Conservation (phyloP, 2,113 vertebrate genomes). For the Percina caprodes region DNA sequence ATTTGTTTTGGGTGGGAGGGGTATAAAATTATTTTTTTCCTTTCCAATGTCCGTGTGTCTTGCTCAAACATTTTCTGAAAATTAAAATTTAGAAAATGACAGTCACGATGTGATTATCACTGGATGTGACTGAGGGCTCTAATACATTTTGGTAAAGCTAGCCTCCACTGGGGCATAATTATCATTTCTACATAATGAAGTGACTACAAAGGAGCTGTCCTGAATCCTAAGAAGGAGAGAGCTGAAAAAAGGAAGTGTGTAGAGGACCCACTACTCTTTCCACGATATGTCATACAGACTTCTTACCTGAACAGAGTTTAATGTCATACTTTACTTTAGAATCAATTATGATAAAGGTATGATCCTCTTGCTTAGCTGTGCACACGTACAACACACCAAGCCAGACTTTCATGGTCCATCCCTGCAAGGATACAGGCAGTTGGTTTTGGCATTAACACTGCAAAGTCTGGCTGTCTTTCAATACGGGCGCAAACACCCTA, state of each 20-base stretch:
- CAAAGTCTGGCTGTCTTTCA: constrained; percentile 61
- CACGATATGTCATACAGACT: constrained; percentile 4
- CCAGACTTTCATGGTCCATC: constrained; percentile 29
- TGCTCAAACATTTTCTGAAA: constrained; percentile 45
- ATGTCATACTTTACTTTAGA: not conserved
- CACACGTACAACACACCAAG: constrained; percentile 37
- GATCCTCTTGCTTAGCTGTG: not conserved
- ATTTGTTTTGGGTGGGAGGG: not conserved
- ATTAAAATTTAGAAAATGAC: constrained; percentile 51
- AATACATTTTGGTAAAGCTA: constrained; percentile 59
- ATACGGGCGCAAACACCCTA: constrained; percentile 59
- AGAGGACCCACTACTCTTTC: constrained; percentile 50
- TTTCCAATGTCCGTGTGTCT: not conserved
- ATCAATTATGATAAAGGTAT: constrained; percentile 39
- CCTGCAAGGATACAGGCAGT: constrained; percentile 55
- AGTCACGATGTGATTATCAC: constrained; percentile 65
- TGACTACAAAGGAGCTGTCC: constrained; percentile 70
- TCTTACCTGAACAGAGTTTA: constrained; percentile 2
- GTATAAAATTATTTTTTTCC: constrained; percentile 29
- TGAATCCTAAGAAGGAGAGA: constrained; percentile 67
- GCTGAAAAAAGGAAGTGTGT: constrained; percentile 28
- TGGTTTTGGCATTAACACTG: constrained; percentile 65
- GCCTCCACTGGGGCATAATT: constrained; percentile 74
- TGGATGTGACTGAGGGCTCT: constrained; percentile 65
- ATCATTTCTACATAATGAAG: constrained; percentile 79